Percentiles rank a stretch among this genome's conserved stretches.
phyloP scores from a whole-genome alignment of 2,113 vertebrate species.

The Todiramphus chloris region DNA sequence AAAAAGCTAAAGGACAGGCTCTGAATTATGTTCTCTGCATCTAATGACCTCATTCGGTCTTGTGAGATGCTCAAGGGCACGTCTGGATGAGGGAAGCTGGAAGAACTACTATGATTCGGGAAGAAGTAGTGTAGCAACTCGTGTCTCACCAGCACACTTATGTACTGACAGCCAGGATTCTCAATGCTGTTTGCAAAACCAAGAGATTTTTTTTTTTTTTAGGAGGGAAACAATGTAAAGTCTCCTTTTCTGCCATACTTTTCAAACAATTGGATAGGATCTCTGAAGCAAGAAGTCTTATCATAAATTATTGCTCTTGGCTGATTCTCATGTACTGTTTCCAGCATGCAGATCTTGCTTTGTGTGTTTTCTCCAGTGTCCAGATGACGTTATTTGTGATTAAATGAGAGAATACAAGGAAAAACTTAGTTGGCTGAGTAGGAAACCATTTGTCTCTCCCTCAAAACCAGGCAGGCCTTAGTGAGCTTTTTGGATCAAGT shows the following conservation, averaged over 20 bases:
- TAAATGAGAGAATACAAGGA: slow-evolving; percentile 5
- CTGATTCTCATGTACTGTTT: not conserved
- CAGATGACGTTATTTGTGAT: not conserved
- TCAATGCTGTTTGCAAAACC: not conserved
- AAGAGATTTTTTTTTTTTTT: not conserved
- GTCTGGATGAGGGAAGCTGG: not conserved
- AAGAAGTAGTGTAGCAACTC: not conserved
- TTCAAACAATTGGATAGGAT: not conserved
- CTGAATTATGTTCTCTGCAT: not conserved
- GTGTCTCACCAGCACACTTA: not conserved
- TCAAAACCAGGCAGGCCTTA: not conserved
- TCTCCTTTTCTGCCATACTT: not conserved
- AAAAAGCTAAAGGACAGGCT: not conserved
- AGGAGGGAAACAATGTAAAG: not conserved
- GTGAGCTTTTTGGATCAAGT: not conserved
- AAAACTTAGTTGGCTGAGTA: not conserved
- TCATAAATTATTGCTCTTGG: slow-evolving; percentile 3
- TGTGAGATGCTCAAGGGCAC: not conserved
- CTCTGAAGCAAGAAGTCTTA: not conserved
- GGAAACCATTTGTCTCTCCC: not conserved
- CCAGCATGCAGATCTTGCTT: not conserved
- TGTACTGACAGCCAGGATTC: not conserved
- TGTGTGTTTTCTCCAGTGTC: not conserved
- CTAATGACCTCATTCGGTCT: not conserved
- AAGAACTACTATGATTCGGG: not conserved